A percentile compares a stretch with the other conserved stretches of the same genome.
phyloP scores from a whole-genome alignment of 2,888 invertebrate genomes.

The Syrista parreyssii region DNA sequence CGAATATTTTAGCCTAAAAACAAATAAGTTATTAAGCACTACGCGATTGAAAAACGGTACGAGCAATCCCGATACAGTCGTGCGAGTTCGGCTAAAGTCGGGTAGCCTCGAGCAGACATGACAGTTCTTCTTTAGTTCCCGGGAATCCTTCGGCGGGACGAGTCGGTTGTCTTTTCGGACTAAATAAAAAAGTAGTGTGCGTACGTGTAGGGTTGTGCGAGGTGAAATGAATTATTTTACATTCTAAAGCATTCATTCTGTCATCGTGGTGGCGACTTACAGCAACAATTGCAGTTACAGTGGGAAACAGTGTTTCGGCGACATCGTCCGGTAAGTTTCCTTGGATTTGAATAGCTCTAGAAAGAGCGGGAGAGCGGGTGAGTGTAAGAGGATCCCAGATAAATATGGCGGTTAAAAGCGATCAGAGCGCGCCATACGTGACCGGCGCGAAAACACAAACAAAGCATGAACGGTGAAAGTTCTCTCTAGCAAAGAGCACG shows the following conservation, averaged over 20 bases:
- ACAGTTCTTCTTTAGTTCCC: background rate
- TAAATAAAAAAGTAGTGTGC: background rate
- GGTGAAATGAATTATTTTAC: background rate
- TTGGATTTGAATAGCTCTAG: background rate
- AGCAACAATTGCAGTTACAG: background rate
- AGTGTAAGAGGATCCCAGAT: background rate
- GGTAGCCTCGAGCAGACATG: background rate
- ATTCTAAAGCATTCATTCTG: background rate
- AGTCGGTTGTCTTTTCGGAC: background rate
- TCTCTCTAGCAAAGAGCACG: background rate
- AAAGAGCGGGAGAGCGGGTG: background rate
- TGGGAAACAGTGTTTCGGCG: background rate
- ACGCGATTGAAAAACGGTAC: background rate
- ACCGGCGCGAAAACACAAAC: background rate
- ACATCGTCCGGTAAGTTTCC: background rate
- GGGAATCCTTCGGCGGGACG: background rate
- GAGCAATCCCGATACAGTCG: background rate
- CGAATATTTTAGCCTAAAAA: background rate
- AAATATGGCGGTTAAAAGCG: background rate
- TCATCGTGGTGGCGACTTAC: background rate
- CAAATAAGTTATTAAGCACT: background rate
- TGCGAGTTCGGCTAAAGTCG: background rate
- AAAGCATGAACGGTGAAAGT: background rate
- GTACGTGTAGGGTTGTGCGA: background rate
- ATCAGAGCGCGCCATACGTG: background rate